Evolutionary conservation across 2,113 vertebrate genomes (phyloP).

Genomic region (Orcinus orca): DNA sequence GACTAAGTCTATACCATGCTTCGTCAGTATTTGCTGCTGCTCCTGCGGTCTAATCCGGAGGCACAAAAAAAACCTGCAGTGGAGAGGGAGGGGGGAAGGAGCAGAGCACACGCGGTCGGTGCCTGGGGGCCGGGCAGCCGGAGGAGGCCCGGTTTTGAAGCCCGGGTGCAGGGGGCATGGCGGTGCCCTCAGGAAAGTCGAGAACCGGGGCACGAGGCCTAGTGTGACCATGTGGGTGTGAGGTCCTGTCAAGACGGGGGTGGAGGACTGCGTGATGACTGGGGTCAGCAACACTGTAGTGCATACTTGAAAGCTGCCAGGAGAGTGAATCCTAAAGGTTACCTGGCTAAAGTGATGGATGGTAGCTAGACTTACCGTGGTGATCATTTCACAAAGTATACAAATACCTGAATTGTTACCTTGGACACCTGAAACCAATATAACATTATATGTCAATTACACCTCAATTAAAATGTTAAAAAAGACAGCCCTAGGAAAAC

Average conservation of each 20-base stretch:
- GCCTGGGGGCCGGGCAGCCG: background rate
- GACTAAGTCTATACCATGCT: background rate
- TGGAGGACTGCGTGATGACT: too few species aligned
- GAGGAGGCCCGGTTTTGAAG: background rate
- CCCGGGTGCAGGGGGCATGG: background rate
- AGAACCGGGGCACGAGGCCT: background rate
- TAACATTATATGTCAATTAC: too few species aligned
- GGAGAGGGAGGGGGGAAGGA: background rate
- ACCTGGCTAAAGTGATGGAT: too few species aligned
- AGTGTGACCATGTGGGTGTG: background rate
- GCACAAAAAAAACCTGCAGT: background rate
- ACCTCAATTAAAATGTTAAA: too few species aligned
- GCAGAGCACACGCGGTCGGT: rapidly evolving
- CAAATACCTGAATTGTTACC: too few species aligned
- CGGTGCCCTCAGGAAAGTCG: background rate
- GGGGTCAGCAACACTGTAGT: too few species aligned
- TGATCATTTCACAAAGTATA: too few species aligned
- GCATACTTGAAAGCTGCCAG: too few species aligned
- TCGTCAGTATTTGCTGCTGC: background rate
- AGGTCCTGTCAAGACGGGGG: background rate
- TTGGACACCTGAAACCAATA: too few species aligned
- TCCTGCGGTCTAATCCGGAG: background rate
- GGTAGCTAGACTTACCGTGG: too few species aligned
- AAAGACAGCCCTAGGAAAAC: background rate
- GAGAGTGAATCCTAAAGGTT: too few species aligned